Conservation (phyloP, 2,888 invertebrate species). For the Geotrupes spiniger region DNA sequence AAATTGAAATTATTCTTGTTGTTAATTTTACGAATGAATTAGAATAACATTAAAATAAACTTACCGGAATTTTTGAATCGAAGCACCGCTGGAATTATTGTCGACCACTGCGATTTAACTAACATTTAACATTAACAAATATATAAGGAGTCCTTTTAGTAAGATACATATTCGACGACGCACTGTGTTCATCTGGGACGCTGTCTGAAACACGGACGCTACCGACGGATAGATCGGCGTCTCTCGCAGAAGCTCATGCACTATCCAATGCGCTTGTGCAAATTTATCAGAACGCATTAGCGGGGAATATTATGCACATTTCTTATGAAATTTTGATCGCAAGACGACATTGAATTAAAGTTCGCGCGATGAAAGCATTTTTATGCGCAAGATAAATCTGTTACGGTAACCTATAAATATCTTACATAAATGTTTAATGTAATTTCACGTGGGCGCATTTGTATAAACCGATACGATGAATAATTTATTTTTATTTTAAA, state of each 20-base stretch:
- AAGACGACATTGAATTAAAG: too few relatives aligned
- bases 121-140: constrained; percentile 2
- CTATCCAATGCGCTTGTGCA: constrained; percentile 5
- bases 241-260: not conserved
- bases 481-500: too few relatives aligned
- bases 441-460: too few relatives aligned
- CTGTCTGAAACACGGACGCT: constrained; percentile 48
- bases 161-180: constrained; percentile 52
- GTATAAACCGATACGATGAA: too few relatives aligned
- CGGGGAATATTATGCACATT: not conserved
- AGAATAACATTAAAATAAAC: too few relatives aligned
- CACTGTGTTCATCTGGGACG: constrained; percentile 39
- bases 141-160: constrained; percentile 50
- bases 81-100: not conserved
- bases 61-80: not conserved
- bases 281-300: constrained; percentile 1
- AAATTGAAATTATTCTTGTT: too few relatives aligned
- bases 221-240: constrained; percentile 44
- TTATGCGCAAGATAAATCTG: too few relatives aligned
- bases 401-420: too few relatives aligned
- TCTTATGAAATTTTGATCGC: too few relatives aligned
- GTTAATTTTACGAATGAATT: too few relatives aligned
- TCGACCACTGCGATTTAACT: not conserved
- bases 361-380: too few relatives aligned
- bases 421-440: too few relatives aligned